Evolutionary conservation across 2,113 vertebrate species (phyloP).

Genomic region (Sialia sialis): DNA sequence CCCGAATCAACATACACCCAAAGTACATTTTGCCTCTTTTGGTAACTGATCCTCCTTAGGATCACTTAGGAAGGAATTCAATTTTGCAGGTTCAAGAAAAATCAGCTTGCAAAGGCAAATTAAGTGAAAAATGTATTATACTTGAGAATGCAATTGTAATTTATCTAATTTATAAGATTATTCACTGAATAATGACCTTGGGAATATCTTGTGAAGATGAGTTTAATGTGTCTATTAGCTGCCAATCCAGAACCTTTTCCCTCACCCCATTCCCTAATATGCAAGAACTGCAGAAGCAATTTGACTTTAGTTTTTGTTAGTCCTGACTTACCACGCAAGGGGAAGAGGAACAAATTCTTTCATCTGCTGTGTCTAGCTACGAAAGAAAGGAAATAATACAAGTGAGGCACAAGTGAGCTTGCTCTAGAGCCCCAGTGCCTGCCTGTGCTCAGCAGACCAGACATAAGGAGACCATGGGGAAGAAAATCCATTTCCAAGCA

Average conservation of each 20-base stretch:
- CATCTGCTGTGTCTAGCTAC: neutral
- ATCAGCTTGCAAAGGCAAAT: neutral
- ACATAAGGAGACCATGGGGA: neutral
- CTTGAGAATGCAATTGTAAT: neutral
- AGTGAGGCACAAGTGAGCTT: fast-evolving
- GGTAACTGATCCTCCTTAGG: neutral
- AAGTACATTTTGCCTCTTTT: neutral
- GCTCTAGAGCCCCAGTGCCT: neutral
- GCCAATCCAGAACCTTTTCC: neutral
- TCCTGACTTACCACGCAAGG: neutral
- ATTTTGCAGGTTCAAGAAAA: neutral
- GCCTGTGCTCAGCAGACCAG: neutral
- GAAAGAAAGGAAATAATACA: neutral
- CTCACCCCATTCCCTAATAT: neutral
- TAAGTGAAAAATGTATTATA: neutral
- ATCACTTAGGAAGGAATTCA: neutral
- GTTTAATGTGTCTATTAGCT: neutral
- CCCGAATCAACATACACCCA: neutral
- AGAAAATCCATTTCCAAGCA: neutral
- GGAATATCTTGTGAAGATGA: neutral
- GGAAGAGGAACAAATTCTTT: neutral
- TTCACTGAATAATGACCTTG: constrained; percentile 4
- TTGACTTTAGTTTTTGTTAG: neutral
- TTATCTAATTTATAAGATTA: neutral
- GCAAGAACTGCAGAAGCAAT: neutral